A percentile compares a stretch with the other conserved stretches of the same genome.
Conservation (phyloP, 53 echinoderm and acorn worm species). For the Hippasteria phrygiana region DNA sequence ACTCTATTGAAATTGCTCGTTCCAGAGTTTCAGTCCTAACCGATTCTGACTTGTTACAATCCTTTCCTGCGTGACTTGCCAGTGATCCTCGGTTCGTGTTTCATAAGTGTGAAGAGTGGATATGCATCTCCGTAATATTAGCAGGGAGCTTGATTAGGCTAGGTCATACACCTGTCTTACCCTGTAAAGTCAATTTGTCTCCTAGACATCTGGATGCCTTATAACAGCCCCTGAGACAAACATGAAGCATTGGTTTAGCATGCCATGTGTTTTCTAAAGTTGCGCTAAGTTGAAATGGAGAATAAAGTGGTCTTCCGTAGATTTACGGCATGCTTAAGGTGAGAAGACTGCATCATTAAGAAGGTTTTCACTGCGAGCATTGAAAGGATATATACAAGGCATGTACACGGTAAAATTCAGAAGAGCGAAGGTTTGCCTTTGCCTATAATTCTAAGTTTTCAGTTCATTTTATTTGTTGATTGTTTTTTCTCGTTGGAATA, state of each 20-base stretch:
- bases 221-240: too few relatives aligned
- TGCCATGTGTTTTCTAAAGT: not conserved
- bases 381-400: too few relatives aligned
- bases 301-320: not conserved
- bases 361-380: too few relatives aligned
- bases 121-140: not conserved
- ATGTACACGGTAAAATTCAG: too few relatives aligned
- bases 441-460: too few relatives aligned
- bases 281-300: not conserved
- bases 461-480: too few relatives aligned
- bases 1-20: not conserved
- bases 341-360: not conserved
- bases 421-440: too few relatives aligned
- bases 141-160: not conserved
- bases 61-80: not conserved
- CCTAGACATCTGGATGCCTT: too few relatives aligned
- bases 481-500: too few relatives aligned
- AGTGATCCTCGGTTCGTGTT: constrained; percentile 33
- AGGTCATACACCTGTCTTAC: not conserved
- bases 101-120: constrained; percentile 12
- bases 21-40: not conserved
- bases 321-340: not conserved
- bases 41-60: constrained; percentile 28
- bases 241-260: not conserved
- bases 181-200: not conserved